Evolutionary conservation across 2,113 vertebrate species (phyloP), one percentile per base, ranked within the genome.

Genomic region (Amazona vittata): DNA sequence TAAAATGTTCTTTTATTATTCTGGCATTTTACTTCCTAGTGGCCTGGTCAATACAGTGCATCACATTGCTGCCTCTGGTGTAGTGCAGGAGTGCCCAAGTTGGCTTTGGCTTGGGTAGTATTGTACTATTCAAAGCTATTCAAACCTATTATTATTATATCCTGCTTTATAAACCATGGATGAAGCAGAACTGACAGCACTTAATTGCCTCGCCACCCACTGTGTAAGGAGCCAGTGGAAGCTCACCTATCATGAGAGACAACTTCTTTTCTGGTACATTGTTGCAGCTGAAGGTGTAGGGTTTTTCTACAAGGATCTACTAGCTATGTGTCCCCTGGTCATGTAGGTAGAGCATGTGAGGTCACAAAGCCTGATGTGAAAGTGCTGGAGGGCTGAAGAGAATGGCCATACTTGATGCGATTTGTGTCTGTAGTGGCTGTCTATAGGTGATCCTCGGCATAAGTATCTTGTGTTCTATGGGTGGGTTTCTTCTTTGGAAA

Each of bases 271-370:
- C 35, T 35, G 74, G 20, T 52, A 70, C 5, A 4, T 31, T 31
- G 4, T 24, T 55, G 17, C 25, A 43, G 37, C 9, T 20, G 60
- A 43, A 77, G 50, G 5, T 20, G 5, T 9, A 46, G 17, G 18
- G 26, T 35, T 82, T 71, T 76, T 63, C 33, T 57, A 12, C 33
- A 59, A 28, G 18, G 9, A 29, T 71, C n/a, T 3, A 19, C 11
- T 49, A 15, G 6, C 8, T 0, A 2, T 18, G 14, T 33, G 6
- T 28, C 57, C 12, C 24, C 15, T 84, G 44, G 12, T 2, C 17
- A 39, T 21, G 37, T 31, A n/a, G 14, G 33, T 59, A 77, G 28
- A 77, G 33, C 18, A 28, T 9, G 5, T 63, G 29, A 63, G 9
- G 6, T 11, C 68, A 46, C 17, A 59, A 64, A 76, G 10, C 20